Percentiles rank a stretch among this genome's conserved stretches.
Conservation (phyloP, 2,113 vertebrate genomes). For the Tetrax tetrax region DNA sequence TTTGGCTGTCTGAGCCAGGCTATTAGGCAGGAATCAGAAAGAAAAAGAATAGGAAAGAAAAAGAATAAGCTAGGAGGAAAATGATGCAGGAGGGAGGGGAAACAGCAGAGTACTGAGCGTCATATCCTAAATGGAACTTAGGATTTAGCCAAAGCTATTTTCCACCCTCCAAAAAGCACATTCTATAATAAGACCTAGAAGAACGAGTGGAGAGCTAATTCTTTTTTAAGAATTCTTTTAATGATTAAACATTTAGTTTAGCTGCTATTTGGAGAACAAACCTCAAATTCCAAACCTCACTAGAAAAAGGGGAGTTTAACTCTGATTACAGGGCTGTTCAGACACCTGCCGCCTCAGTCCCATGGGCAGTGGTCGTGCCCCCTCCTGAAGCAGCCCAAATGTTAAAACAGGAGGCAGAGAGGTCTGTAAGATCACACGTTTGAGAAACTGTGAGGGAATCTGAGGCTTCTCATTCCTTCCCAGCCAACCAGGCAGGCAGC, state of each 20-base stretch:
- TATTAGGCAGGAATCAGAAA: neutral
- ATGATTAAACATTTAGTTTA: neutral
- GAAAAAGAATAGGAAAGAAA: neutral
- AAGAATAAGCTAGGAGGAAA: neutral
- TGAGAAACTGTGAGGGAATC: neutral
- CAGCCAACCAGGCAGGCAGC: neutral
- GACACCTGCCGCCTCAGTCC: neutral
- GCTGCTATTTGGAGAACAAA: neutral
- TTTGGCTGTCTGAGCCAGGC: neutral
- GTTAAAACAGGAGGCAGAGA: neutral
- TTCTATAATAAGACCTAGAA: neutral
- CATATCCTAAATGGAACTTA: neutral
- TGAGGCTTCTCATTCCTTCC: neutral
- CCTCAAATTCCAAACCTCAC: neutral
- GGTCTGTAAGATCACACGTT: neutral
- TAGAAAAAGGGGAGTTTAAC: neutral
- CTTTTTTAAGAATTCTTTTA: neutral
- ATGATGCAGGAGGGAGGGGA: neutral
- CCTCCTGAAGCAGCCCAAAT: neutral
- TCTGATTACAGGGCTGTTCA: neutral
- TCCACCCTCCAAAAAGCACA: neutral
- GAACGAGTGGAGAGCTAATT: neutral
- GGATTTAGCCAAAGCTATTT: neutral
- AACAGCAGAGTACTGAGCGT: neutral
- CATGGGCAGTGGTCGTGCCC: fast-evolving